Percentiles rank a stretch among this genome's conserved stretches.
phyloP scores from a whole-genome alignment of 2,797 vertebrate genomes.

The Acestrorhynchus altus region DNA sequence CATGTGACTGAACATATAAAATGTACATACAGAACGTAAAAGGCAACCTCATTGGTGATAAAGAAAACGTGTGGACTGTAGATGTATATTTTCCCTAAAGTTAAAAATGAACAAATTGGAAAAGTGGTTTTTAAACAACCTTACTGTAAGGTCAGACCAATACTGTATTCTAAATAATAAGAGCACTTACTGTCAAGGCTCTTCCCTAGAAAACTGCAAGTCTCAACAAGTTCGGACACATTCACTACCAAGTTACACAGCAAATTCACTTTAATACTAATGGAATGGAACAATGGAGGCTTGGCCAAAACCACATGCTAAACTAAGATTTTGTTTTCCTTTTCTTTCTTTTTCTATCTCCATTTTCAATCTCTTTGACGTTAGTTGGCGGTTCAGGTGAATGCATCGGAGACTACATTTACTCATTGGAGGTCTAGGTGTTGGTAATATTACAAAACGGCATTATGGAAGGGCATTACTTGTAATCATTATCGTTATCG shows the following conservation, averaged over 20 bases:
- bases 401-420: not conserved
- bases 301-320: conserved; percentile 32
- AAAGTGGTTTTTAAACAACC: not conserved
- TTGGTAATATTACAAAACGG: not conserved
- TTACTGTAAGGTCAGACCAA: not conserved
- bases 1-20: no score
- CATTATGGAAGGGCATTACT: not conserved
- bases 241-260: not conserved
- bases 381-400: not conserved
- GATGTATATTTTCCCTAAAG: no score
- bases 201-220: conserved; percentile 10
- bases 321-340: conserved; percentile 27
- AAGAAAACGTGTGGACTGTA: no score
- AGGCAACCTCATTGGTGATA: no score
- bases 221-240: conserved; percentile 36
- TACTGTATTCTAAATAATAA: not conserved
- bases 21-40: no score
- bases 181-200: not conserved
- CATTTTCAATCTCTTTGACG: not conserved
- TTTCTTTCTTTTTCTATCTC: not conserved
- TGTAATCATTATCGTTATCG: not conserved
- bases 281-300: conserved; percentile 14
- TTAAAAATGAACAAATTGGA: not conserved
- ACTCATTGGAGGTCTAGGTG: not conserved
- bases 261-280: conserved; percentile 7